Evolutionary conservation across 1,140 invertebrate genomes (phyloP).

Genomic region (Phortica variegata): DNA sequence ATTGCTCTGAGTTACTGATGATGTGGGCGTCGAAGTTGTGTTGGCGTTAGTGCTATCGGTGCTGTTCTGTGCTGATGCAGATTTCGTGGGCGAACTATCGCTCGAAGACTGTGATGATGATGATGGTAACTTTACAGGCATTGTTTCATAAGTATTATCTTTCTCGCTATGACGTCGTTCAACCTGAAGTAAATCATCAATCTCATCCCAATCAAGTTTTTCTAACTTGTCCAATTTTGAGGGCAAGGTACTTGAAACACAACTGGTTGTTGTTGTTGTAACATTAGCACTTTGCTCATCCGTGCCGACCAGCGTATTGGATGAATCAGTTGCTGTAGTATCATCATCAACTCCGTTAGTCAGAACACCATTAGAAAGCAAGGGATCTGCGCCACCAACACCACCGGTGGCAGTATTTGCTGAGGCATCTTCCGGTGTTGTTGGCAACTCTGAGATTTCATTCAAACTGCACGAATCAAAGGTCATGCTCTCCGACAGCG

Average conservation of each 20-base stretch:
- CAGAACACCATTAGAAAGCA: conserved; percentile 23
- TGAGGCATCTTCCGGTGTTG: conserved; percentile 57
- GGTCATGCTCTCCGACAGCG: conserved; percentile 54
- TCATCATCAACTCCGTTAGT: conserved; percentile 27
- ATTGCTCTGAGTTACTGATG: conserved; percentile 27
- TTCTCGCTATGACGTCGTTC: conserved; percentile 67
- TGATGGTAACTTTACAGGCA: conserved; percentile 67
- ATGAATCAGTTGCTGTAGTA: conserved; percentile 41
- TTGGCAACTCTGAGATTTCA: conserved; percentile 44
- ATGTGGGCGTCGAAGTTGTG: conserved; percentile 18
- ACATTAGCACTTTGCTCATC: conserved; percentile 18
- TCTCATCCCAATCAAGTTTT: conserved; percentile 66
- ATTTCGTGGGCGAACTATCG: conserved; percentile 48
- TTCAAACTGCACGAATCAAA: conserved; percentile 53
- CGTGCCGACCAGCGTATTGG: conserved; percentile 29
- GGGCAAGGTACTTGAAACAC: conserved; percentile 66
- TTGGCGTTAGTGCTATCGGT: conserved; percentile 26
- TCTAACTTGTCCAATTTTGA: conserved; percentile 69
- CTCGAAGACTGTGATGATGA: conserved; percentile 59
- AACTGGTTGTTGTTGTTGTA: conserved; percentile 57
- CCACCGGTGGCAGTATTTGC: conserved; percentile 63
- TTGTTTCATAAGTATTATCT: conserved; percentile 71
- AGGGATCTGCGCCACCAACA: conserved; percentile 18
- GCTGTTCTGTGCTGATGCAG: conserved; percentile 21
- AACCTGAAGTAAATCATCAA: conserved; percentile 69